Conservation (phyloP, 2,113 vertebrate genomes). For the Lepus europaeus region DNA sequence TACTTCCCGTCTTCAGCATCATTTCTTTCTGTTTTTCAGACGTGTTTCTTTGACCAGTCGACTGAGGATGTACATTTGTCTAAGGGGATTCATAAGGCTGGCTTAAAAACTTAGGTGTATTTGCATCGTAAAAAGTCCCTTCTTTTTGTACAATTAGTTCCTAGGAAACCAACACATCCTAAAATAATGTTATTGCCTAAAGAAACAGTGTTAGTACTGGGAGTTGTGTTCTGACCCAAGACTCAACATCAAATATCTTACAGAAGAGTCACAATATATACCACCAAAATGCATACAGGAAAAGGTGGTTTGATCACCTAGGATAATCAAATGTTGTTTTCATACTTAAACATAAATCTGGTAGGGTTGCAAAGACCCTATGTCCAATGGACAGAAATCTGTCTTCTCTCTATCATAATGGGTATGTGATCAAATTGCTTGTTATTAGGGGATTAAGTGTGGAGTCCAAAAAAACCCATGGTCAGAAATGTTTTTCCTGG, state of each 20-base stretch:
- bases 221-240: background rate
- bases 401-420: background rate
- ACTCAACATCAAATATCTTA: constrained; percentile 9
- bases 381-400: background rate
- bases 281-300: background rate
- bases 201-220: background rate
- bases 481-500: background rate
- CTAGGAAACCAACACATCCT: background rate
- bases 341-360: background rate
- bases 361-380: background rate
- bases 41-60: background rate
- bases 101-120: background rate
- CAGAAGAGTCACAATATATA: background rate
- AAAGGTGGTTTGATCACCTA: background rate
- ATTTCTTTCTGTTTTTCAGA: constrained; percentile 33
- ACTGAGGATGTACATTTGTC: background rate
- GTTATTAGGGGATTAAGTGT: background rate
- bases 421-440: background rate
- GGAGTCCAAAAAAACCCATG: background rate
- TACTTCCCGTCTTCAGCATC: constrained; percentile 48
- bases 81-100: background rate
- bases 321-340: background rate
- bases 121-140: background rate
- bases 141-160: constrained; percentile 29
- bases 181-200: background rate